phyloP scores from a whole-genome alignment of 2,113 vertebrate genomes.

The Xenus cinereus region DNA sequence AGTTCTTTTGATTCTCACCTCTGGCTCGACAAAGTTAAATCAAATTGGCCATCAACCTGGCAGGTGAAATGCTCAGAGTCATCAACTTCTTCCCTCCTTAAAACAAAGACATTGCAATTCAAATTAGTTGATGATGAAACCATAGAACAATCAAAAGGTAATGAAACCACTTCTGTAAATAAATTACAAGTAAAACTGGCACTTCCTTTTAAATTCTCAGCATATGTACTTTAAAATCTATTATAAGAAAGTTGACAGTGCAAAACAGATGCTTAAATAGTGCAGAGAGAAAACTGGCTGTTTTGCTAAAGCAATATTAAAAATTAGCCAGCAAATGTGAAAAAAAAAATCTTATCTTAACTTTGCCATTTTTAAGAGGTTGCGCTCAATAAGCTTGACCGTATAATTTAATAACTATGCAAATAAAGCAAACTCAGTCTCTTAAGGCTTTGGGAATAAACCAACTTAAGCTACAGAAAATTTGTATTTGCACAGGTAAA shows the following conservation, averaged over 20 bases:
- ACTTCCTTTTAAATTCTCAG: background rate
- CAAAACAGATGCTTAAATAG: background rate
- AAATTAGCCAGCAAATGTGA: background rate
- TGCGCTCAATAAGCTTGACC: background rate
- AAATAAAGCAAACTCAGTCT: background rate
- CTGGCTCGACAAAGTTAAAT: constrained; percentile 39
- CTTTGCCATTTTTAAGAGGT: background rate
- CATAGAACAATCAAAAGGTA: background rate
- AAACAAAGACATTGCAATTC: constrained; percentile 7
- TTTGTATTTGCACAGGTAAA: background rate
- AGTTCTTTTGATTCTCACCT: constrained; percentile 22
- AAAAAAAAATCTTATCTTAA: background rate
- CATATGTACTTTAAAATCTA: background rate
- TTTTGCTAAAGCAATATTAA: background rate
- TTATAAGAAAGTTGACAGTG: background rate
- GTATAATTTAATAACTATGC: background rate
- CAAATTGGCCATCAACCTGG: constrained; percentile 61
- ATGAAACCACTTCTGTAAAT: background rate
- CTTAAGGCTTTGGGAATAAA: background rate
- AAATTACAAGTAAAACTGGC: background rate
- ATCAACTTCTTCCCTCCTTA: constrained; percentile 59
- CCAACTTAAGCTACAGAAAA: background rate
- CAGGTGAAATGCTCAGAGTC: constrained; percentile 48
- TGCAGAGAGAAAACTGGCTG: background rate
- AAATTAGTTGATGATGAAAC: background rate